Evolutionary conservation across 2,113 vertebrate species (phyloP).

Genomic region (Oryzias curvinotus): DNA sequence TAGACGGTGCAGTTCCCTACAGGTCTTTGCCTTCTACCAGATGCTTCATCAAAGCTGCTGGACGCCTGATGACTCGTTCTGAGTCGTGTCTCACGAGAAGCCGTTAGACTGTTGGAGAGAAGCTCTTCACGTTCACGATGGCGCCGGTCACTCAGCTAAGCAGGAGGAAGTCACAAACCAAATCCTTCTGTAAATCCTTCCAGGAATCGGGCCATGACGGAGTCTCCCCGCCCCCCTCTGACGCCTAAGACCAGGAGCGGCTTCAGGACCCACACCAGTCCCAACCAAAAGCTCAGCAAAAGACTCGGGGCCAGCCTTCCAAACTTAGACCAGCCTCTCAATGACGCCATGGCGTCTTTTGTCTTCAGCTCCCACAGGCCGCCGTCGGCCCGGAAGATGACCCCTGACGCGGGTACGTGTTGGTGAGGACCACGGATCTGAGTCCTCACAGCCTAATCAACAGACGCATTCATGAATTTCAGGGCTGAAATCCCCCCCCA

Average conservation of each 20-base stretch:
- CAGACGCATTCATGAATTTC: background rate
- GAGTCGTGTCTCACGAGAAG: no score
- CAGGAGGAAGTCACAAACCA: no score
- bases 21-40: no score
- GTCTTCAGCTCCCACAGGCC: slow-evolving; percentile 62
- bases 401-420: slow-evolving; percentile 48
- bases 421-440: background rate
- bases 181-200: background rate
- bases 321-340: slow-evolving; percentile 78
- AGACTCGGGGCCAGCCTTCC: slow-evolving; percentile 91
- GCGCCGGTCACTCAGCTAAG: no score
- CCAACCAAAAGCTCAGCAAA: slow-evolving; percentile 64
- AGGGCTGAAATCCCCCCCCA: slow-evolving; percentile 75
- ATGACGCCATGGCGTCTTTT: background rate
- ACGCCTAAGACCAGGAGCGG: slow-evolving; percentile 78
- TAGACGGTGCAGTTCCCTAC: no score
- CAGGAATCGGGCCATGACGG: slow-evolving; percentile 76
- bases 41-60: no score
- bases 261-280: slow-evolving; percentile 56
- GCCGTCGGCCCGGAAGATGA: slow-evolving; percentile 70
- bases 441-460: background rate
- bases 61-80: no score
- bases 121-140: no score
- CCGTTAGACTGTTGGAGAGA: no score
- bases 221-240: slow-evolving; percentile 75